Conservation (phyloP, 2,888 invertebrate genomes). For the Conomelus anceps region DNA sequence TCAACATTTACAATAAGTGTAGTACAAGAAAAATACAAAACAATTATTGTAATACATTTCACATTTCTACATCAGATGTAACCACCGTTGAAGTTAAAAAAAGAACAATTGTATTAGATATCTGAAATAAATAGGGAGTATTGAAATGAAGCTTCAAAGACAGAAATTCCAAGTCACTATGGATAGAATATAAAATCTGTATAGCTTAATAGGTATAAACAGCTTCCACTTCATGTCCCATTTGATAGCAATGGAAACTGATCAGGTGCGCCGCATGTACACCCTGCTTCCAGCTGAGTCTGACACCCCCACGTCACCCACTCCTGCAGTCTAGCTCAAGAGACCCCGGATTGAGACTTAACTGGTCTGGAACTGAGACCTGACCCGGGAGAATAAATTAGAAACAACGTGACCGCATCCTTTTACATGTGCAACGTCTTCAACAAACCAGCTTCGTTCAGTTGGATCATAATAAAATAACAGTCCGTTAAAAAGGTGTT, state of each 20-base stretch:
- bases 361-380: neutral
- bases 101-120: too few relatives aligned
- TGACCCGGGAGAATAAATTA: neutral
- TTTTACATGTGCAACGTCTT: neutral
- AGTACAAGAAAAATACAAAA: too few relatives aligned
- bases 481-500: neutral
- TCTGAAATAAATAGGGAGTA: too few relatives aligned
- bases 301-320: neutral
- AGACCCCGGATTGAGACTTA: neutral
- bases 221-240: neutral
- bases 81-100: too few relatives aligned
- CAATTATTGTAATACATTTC: too few relatives aligned
- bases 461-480: neutral
- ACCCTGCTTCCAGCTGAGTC: neutral
- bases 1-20: too few relatives aligned
- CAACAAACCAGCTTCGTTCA: neutral
- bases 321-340: neutral
- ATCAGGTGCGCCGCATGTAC: neutral
- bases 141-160: neutral
- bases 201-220: neutral
- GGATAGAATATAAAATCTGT: neutral
- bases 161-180: neutral
- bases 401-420: neutral
- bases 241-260: neutral
- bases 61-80: too few relatives aligned